Evolutionary conservation across 2,113 vertebrate genomes (phyloP).

Genomic region (Illadopsis cleaveri): DNA sequence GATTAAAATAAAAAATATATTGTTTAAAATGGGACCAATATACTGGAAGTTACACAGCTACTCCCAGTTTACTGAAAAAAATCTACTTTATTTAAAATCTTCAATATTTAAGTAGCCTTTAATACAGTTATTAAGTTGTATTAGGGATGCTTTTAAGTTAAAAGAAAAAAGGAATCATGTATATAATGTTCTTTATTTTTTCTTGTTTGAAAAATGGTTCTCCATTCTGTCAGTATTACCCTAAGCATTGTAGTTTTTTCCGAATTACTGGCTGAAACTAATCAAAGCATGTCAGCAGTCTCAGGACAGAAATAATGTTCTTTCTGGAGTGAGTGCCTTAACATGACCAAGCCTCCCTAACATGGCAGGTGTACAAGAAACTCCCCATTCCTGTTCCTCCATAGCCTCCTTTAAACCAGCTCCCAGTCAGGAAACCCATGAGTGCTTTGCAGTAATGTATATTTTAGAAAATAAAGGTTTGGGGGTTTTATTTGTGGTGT

Average conservation of each 20-base stretch:
- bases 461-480: conserved; percentile 28
- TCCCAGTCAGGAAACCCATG: not conserved
- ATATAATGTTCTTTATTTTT: conserved; percentile 65
- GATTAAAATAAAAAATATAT: conserved; percentile 73
- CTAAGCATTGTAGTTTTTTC: conserved; percentile 9
- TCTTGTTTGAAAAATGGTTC: conserved; percentile 35
- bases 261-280: not conserved
- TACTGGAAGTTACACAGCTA: conserved; percentile 62
- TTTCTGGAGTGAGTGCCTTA: conserved; percentile 69
- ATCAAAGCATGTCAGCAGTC: conserved; percentile 40
- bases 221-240: conserved; percentile 22
- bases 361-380: not conserved
- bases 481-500: not conserved
- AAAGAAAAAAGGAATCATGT: conserved; percentile 29
- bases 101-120: conserved; percentile 71
- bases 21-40: conserved; percentile 78
- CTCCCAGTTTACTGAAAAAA: conserved; percentile 70
- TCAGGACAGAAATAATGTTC: conserved; percentile 26
- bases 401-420: not conserved
- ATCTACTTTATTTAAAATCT: conserved; percentile 75
- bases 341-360: not conserved
- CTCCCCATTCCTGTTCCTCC: not conserved
- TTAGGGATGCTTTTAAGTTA: conserved; percentile 53
- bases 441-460: conserved; percentile 7
- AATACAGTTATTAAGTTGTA: conserved; percentile 55